These are phyloP conservation scores for Epinephelus coioides DNA, from an alignment of 2,797 vertebrate genomes.

Conservation along the genomic window DNA sequence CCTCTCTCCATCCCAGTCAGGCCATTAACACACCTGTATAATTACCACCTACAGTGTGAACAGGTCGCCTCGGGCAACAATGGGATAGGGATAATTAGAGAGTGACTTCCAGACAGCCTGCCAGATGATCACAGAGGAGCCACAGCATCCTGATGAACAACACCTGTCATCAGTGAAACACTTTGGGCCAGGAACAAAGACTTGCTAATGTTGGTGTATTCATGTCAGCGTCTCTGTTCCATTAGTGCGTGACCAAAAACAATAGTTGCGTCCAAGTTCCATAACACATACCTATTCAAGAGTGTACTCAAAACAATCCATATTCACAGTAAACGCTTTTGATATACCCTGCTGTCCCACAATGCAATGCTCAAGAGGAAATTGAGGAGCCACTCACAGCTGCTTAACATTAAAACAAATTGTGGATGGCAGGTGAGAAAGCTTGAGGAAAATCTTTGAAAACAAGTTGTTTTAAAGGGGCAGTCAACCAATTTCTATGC, in stretches of 20 bases:
- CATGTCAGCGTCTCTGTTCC: background rate
- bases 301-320: background rate
- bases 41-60: slow-evolving; percentile 75
- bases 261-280: background rate
- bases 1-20: slow-evolving; percentile 49
- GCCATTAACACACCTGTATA: slow-evolving; percentile 83
- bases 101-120: slow-evolving; percentile 64
- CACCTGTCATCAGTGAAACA: slow-evolving; percentile 63
- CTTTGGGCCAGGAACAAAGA: slow-evolving; percentile 53
- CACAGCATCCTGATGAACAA: slow-evolving; percentile 60
- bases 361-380: slow-evolving; percentile 21
- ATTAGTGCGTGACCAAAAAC: slow-evolving; percentile 1
- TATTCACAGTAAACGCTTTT: background rate
- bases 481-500: background rate
- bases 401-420: background rate
- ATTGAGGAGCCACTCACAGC: background rate
- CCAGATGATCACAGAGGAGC: slow-evolving; percentile 71
- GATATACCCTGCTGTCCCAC: background rate
- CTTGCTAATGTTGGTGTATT: slow-evolving; percentile 30
- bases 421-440: background rate
- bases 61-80: slow-evolving; percentile 61
- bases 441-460: slow-evolving; percentile 11
- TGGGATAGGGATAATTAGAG: slow-evolving; percentile 70
- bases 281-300: background rate
- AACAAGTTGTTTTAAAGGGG: slow-evolving; percentile 1